Evolutionary conservation across 2,888 invertebrate genomes (phyloP).

Genomic region (Catocala sponsa): DNA sequence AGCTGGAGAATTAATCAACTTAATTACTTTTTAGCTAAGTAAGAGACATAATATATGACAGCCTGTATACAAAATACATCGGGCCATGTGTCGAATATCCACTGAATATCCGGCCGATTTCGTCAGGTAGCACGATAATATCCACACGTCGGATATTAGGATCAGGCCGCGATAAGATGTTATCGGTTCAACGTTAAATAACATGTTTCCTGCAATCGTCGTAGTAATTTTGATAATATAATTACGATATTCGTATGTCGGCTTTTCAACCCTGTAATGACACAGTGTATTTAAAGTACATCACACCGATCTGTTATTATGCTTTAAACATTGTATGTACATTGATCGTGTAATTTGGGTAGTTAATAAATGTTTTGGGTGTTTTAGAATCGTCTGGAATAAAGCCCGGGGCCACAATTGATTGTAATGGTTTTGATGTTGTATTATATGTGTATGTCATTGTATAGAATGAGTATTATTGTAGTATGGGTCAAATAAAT

Average conservation of each 20-base stretch:
- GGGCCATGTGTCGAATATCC: constrained; percentile 72
- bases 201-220: constrained; percentile 87
- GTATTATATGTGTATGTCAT: constrained; percentile 15
- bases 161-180: constrained; percentile 80
- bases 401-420: constrained; percentile 12
- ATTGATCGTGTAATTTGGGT: constrained; percentile 45
- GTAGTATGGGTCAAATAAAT: background rate
- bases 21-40: background rate
- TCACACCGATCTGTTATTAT: constrained; percentile 58
- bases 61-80: constrained; percentile 60
- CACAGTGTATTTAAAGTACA: constrained; percentile 60
- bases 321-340: constrained; percentile 49
- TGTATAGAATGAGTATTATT: background rate
- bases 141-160: constrained; percentile 86
- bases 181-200: constrained; percentile 85
- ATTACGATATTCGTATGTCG: constrained; percentile 81
- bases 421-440: constrained; percentile 6
- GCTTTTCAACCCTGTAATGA: constrained; percentile 76
- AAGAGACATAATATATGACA: constrained; percentile 36
- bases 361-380: constrained; percentile 24
- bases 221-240: constrained; percentile 86
- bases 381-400: constrained; percentile 28
- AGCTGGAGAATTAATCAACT: too few species aligned
- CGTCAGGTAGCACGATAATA: constrained; percentile 84
- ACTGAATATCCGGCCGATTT: constrained; percentile 75